A percentile compares a stretch with the other conserved stretches of the same genome.
These are phyloP conservation scores for Enteromius trimaculatus DNA, from an alignment of 2,797 vertebrate species.

Conservation along the genomic window DNA sequence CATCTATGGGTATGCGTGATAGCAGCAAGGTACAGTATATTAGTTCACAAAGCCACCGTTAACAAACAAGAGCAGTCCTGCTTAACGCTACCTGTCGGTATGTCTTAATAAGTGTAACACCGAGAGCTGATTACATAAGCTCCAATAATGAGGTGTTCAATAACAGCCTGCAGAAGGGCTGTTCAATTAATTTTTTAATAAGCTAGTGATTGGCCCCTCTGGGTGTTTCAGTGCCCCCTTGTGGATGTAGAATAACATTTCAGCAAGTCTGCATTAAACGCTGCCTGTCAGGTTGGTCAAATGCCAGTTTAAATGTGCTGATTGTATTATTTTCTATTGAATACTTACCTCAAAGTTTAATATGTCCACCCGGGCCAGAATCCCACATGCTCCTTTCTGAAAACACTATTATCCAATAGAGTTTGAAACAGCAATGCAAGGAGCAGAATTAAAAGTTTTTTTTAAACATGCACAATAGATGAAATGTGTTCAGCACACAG, in stretches of 20 bases:
- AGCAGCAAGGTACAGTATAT: constrained; percentile 13
- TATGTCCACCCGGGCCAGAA: not conserved
- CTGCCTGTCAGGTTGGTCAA: not conserved
- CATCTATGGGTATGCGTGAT: not conserved
- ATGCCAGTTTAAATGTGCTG: not conserved
- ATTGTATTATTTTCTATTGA: not conserved
- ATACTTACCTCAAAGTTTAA: not conserved
- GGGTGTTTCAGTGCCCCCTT: constrained; percentile 55
- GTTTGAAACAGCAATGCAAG: not conserved
- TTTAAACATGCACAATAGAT: not conserved
- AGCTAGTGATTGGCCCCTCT: constrained; percentile 20
- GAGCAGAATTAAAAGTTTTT: not conserved
- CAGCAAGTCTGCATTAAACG: not conserved
- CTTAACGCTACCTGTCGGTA: constrained; percentile 41
- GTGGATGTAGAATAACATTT: constrained; percentile 50
- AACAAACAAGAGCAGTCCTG: constrained; percentile 16
- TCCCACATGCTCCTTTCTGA: not conserved
- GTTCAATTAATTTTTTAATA: constrained; percentile 55
- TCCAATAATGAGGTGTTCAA: constrained; percentile 57
- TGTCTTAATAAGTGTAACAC: constrained; percentile 36
- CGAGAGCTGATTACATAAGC: constrained; percentile 49
- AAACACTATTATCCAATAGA: not conserved
- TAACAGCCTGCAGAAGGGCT: constrained; percentile 52
- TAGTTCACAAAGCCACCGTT: constrained; percentile 15
- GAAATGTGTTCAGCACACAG: not conserved